These are phyloP conservation scores for Hydrolagus affinis DNA, from an alignment of 2,113 vertebrate genomes.

Conservation along the genomic window DNA sequence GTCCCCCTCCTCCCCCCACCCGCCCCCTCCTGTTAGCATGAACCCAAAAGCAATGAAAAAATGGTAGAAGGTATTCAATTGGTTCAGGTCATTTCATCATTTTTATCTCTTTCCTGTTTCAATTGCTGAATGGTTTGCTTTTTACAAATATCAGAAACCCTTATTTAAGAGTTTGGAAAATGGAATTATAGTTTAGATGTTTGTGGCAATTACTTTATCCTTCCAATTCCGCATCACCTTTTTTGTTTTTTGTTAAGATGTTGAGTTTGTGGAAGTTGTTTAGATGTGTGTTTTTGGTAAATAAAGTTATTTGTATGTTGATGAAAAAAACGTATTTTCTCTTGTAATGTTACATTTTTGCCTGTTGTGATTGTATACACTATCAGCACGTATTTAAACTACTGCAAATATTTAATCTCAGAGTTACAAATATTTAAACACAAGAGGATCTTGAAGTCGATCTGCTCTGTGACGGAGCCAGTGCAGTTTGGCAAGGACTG, in stretches of 20 bases:
- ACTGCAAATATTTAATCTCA: neutral
- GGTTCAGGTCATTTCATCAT: neutral
- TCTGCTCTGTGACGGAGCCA: too few relatives aligned
- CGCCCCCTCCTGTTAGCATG: neutral
- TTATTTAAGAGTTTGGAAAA: neutral
- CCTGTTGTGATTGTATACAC: neutral
- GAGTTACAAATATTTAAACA: neutral
- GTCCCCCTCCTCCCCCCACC: neutral
- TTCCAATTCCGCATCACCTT: neutral
- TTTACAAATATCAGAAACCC: neutral
- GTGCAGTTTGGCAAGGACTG: too few relatives aligned
- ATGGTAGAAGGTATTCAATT: neutral
- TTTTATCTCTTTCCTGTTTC: neutral
- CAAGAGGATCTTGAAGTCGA: too few relatives aligned
- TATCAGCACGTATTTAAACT: neutral
- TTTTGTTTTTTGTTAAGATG: neutral
- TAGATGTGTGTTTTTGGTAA: slow-evolving; percentile 31
- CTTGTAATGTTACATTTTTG: slow-evolving; percentile 24
- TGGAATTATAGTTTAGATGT: neutral
- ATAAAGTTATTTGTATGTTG: slow-evolving; percentile 30
- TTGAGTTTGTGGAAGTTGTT: slow-evolving; percentile 19
- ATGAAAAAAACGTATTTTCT: slow-evolving; percentile 20
- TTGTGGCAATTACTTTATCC: neutral
- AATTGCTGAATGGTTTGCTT: neutral
- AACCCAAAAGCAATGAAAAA: neutral